A percentile compares a stretch with the other conserved stretches of the same genome.
Conservation (phyloP, 1,140 invertebrate species). For the Ooceraea biroi region DNA sequence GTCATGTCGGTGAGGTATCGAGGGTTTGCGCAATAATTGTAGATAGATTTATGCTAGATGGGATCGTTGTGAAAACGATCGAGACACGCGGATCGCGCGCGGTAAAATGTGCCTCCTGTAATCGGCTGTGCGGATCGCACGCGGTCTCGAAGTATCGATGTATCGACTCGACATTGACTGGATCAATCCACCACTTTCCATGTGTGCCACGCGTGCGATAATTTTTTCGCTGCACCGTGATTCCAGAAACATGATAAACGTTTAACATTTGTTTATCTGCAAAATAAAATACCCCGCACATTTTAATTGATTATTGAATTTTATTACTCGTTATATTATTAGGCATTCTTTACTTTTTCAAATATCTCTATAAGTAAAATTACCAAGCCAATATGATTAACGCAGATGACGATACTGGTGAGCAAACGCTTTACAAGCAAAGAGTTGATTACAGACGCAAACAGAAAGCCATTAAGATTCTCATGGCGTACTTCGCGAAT, state of each 20-base stretch:
- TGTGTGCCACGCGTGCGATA: slow-evolving; percentile 1
- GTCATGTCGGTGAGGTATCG: slow-evolving; percentile 58
- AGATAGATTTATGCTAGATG: slow-evolving; percentile 62
- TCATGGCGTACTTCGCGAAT: neutral
- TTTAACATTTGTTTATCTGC: no score
- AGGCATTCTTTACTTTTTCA: no score
- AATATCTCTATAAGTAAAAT: neutral
- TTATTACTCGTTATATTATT: no score
- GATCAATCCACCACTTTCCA: slow-evolving; percentile 31
- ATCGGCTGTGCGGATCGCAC: slow-evolving; percentile 1
- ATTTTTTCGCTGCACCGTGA: neutral
- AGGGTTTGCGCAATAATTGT: slow-evolving; percentile 70
- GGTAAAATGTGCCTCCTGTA: slow-evolving; percentile 24
- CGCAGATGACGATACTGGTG: neutral
- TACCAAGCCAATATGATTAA: neutral
- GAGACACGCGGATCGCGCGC: slow-evolving; percentile 17
- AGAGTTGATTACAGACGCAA: neutral
- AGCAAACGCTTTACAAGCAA: neutral
- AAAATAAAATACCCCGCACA: no score
- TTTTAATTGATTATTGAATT: no score
- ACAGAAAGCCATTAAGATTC: slow-evolving; percentile 10
- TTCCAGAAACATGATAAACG: neutral
- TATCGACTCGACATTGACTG: slow-evolving; percentile 27
- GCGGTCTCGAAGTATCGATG: neutral
- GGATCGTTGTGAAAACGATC: slow-evolving; percentile 55